Base-by-base conservation (phyloP, 1,140 invertebrate species). In the Tetragonula clypearis region DNA sequence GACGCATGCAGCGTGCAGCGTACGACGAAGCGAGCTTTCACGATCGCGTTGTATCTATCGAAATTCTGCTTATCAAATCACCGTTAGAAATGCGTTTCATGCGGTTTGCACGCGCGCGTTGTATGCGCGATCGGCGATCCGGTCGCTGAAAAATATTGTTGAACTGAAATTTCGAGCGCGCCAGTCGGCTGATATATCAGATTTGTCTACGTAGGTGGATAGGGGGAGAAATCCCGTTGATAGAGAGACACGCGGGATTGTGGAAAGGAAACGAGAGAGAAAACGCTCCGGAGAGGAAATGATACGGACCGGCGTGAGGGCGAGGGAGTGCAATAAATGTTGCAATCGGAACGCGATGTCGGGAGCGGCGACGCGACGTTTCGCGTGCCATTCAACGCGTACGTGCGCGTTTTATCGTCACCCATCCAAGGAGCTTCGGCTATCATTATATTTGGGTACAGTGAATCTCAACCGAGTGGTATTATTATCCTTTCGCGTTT, bases 41-140 rank as follows among this genome's bases (percentile, higher is more conserved):
- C 41, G 41, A 49, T 74, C 60, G 60, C 69, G 30, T 65, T 58
- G 23, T 30, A n/a, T 55, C 74, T 55, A 82, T 72, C 77, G 58
- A 72, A 62, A 69, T 87, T 75, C 88, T 84, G 88, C 87, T 91
- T 92, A 90, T 91, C 90, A 88, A 91, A 90, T 90, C 86, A 81
- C 86, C 90, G 91, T 92, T 92, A 91, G 92, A 92, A 91, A 92
- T 92, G 88, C 89, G 88, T 58, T 30, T 62, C 60, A 12, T n/a
- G 12, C 4, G 9, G 17, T 56, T 53, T 69, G 35, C 17, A 12
- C 19, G 56, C 17, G 19, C 74, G 17, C 68, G 11, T 82, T n/a
- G 72, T 41, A n/a, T 26, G n/a, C 35, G 21, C 56, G 56, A 11
- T 30, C 66, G n/a, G 55, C 55, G 68, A 69, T 15, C 71, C 78